Evolutionary conservation across 2,113 vertebrate genomes (phyloP).

Genomic region (Callaeas wilsoni): DNA sequence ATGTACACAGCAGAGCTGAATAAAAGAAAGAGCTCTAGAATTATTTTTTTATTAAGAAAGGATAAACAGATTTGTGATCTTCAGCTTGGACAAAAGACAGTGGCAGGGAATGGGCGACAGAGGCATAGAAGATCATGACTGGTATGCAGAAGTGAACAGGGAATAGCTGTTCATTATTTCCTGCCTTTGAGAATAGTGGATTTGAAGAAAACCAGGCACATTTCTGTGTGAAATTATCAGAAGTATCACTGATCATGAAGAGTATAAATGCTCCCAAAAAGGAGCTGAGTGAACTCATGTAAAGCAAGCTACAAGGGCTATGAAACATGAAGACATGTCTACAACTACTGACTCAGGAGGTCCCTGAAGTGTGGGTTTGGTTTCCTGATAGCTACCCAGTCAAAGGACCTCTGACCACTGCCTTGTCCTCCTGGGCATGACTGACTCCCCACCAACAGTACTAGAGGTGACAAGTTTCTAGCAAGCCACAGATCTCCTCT

Average conservation of each 20-base stretch:
- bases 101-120: neutral
- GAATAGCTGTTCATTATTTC: neutral
- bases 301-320: neutral
- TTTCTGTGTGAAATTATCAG: neutral
- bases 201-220: neutral
- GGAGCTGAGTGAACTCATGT: neutral
- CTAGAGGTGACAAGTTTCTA: neutral
- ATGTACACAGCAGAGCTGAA: neutral
- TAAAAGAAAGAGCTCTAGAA: neutral
- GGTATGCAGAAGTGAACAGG: neutral
- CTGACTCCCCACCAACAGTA: neutral
- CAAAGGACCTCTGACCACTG: neutral
- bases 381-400: neutral
- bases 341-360: neutral
- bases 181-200: neutral
- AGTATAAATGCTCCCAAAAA: neutral
- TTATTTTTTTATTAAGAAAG: neutral
- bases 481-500: neutral
- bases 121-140: neutral
- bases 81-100: neutral
- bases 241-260: neutral
- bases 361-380: neutral
- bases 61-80: neutral
- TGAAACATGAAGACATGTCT: neutral
- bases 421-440: neutral